Conservation (phyloP, 2,113 vertebrate species). For the Oenanthe melanoleuca region DNA sequence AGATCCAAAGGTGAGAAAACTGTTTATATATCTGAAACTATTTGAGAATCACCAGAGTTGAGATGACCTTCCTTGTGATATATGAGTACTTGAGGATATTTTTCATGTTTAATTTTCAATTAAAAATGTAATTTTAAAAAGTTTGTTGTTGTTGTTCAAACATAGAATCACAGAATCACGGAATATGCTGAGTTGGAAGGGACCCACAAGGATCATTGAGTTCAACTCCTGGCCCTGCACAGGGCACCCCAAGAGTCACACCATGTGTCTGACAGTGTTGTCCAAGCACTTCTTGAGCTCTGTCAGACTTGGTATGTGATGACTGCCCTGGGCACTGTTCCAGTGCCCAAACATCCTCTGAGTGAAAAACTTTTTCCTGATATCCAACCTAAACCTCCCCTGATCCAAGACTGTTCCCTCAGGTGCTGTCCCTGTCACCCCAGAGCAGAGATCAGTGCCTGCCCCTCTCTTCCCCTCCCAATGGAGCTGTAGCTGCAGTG, state of each 20-base stretch:
- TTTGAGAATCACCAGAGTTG: background rate
- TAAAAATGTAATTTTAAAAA: background rate
- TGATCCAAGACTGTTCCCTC: background rate
- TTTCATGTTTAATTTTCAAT: background rate
- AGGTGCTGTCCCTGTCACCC: fast-evolving
- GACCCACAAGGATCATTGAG: background rate
- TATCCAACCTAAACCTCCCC: background rate
- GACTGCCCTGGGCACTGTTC: background rate
- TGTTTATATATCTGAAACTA: background rate
- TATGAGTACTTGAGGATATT: background rate
- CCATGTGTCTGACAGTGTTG: background rate
- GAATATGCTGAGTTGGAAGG: background rate
- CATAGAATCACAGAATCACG: background rate
- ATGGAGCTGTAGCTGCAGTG: background rate
- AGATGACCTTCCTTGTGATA: background rate
- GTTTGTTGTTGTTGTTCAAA: background rate
- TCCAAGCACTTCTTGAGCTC: background rate
- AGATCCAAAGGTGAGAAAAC: background rate
- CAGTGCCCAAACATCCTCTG: background rate
- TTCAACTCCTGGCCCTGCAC: background rate
- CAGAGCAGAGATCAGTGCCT: background rate
- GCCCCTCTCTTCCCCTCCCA: fast-evolving
- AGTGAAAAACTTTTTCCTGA: background rate
- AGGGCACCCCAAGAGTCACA: background rate
- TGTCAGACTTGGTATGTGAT: background rate